Base-by-base conservation (phyloP, 2,797 vertebrate species). In the Ctenopoma multispine region DNA sequence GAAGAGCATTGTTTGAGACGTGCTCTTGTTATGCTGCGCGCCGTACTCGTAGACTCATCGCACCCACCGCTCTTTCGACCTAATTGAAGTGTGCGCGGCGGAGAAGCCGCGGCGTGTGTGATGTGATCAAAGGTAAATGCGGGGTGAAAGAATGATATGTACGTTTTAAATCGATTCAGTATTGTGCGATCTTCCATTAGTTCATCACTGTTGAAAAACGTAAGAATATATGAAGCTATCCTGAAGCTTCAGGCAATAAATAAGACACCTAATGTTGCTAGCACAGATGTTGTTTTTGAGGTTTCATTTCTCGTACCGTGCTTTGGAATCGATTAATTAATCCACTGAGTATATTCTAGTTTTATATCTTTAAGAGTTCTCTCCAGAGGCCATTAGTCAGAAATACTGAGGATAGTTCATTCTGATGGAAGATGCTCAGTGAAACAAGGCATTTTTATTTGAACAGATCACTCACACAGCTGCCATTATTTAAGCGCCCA, bases 1-100 rank as follows among this genome's bases (percentile, higher is more conserved):
- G 80, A 88, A 84, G 75, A 79, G 68, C 80, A 77, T 87, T 85
- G 87, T 89, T 85, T 85, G 72, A 90, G 83, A 88, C 24, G 18
- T 43, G 72, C 77, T 85, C 73, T 79, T 81, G 88, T 90, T 89
- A 69, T 88, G 82, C 49, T 23, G 70, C 0, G 64, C 38, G 24
- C 44, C 53, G 7, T 21, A 70, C 79, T 55, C 47, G 15, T 21
- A 46, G 67, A 75, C 77, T 70, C 64, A 77, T 77, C 49, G 31
- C 61, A 3, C 75, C 79, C 79, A 62, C 20, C 1, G 75, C 79
- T 87, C 83, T 85, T 81, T 82, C 75, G 65, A 72, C 67, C 70
- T 90, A 86, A 89, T 84, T 87, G 81, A 85, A 81, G 73, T 46
- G 43, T 3, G 67, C 4, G 11, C 44, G 1, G 48, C 7, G 43